Evolutionary conservation across 2,113 vertebrate species (phyloP).

Genomic region (Chaetura pelagica): DNA sequence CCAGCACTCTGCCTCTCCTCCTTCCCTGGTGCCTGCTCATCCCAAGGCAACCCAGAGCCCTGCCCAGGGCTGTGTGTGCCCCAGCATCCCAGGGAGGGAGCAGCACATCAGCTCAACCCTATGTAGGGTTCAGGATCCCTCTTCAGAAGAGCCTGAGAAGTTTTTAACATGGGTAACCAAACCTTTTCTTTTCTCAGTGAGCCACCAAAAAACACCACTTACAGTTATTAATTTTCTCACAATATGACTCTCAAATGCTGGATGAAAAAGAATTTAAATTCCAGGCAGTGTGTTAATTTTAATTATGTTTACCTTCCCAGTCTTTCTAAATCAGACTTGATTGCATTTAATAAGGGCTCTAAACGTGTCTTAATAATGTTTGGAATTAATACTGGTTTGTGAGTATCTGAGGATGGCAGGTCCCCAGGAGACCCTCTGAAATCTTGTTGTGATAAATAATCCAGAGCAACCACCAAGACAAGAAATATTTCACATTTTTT

Average conservation of each 20-base stretch:
- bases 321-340: slow-evolving; percentile 72
- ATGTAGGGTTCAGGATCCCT: neutral
- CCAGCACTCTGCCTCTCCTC: neutral
- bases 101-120: neutral
- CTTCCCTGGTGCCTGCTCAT: neutral
- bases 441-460: slow-evolving; percentile 55
- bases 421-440: slow-evolving; percentile 39
- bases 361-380: slow-evolving; percentile 63
- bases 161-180: slow-evolving; percentile 6
- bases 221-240: slow-evolving; percentile 56
- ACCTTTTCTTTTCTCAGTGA: slow-evolving; percentile 24
- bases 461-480: slow-evolving; percentile 5
- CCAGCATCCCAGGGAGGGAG: neutral
- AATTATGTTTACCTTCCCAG: slow-evolving; percentile 72
- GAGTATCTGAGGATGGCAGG: slow-evolving; percentile 46
- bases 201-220: neutral
- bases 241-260: slow-evolving; percentile 40
- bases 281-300: slow-evolving; percentile 44
- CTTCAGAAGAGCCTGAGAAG: slow-evolving; percentile 4
- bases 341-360: slow-evolving; percentile 72
- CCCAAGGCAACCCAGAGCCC: neutral
- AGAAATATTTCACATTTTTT: neutral
- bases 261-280: slow-evolving; percentile 59
- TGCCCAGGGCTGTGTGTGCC: neutral
- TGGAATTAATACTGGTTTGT: slow-evolving; percentile 70